Conservation (phyloP, 2,888 invertebrate species). For the Mayetiola destructor region DNA sequence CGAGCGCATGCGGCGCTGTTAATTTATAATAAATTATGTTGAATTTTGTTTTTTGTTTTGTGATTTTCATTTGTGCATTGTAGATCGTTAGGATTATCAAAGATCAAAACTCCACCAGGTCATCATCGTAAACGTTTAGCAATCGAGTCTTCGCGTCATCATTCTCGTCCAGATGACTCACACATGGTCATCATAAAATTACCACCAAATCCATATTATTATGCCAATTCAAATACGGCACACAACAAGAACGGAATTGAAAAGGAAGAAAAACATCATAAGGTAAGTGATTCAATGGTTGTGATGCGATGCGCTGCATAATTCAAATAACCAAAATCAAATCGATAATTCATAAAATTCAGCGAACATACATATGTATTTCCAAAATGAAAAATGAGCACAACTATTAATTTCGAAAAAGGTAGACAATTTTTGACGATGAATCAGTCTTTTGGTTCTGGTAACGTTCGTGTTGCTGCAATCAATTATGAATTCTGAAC, state of each 20-base stretch:
- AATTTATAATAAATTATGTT: not conserved
- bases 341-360: too few species aligned
- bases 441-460: too few species aligned
- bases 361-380: too few species aligned
- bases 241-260: constrained; percentile 35
- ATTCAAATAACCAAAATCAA: too few species aligned
- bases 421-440: too few species aligned
- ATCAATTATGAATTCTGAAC: too few species aligned
- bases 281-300: too few species aligned
- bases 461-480: too few species aligned
- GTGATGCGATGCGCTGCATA: too few species aligned
- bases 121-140: constrained; percentile 69
- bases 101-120: constrained; percentile 57
- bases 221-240: constrained; percentile 50
- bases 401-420: too few species aligned
- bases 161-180: constrained; percentile 57
- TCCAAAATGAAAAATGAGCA: too few species aligned
- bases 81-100: constrained; percentile 46
- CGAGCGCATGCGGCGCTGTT: not conserved
- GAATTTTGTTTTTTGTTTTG: not conserved
- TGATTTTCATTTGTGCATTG: not conserved
- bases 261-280: constrained; percentile 35
- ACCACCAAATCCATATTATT: constrained; percentile 72
- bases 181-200: constrained; percentile 77
- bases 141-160: constrained; percentile 46